Evolutionary conservation across 2,888 invertebrate species (phyloP), one percentile per base, ranked within the genome.

Genomic region (Drosophila aldrichi): DNA sequence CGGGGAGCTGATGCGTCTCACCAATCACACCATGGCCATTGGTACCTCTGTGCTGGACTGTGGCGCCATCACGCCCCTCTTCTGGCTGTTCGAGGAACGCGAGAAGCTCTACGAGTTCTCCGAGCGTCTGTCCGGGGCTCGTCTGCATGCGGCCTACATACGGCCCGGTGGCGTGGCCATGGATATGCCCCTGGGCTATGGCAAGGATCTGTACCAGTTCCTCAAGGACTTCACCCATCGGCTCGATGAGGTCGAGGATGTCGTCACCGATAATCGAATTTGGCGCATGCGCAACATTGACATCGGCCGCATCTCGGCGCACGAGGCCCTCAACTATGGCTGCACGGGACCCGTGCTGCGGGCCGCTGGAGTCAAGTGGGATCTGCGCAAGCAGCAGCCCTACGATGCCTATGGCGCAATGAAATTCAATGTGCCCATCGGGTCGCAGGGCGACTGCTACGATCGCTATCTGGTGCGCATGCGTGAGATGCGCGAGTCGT

Each of bases 1-100:
- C 92, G 94, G 94, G 18, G 98, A 98, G 93, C 92, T 97, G 16
- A 95, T 95, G 61, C 94, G 98, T 52, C 91, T 98, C 55, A 94
- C 96, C 60, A 98, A 97, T 92, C 98, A 98, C 92, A 93, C 96
- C 58, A 94, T 97, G 93, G 96, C 95, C 59, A 92, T 97, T 48
- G 95, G 95, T 0, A 95, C 96, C 0, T 95, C 96, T 70, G 94
- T 96, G 25, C 93, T 98, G 18, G 98, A 98, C 90, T 94, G 96
- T 25, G 98, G 98, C 25, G 97, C 96, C 6, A 95, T 98, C 78
- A 97, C 97, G 1, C 98, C 98, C 1, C 96, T 97, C 88, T 97
- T 98, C 92, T 98, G 97, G 97, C 94, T 97, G 90, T 97, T 97
- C 91, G 97, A 98, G 92, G 98, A 97, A 92, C 94, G 97, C 55